Evolutionary conservation across 2,888 invertebrate genomes (phyloP).

Genomic region (Drosophila anomelani): DNA sequence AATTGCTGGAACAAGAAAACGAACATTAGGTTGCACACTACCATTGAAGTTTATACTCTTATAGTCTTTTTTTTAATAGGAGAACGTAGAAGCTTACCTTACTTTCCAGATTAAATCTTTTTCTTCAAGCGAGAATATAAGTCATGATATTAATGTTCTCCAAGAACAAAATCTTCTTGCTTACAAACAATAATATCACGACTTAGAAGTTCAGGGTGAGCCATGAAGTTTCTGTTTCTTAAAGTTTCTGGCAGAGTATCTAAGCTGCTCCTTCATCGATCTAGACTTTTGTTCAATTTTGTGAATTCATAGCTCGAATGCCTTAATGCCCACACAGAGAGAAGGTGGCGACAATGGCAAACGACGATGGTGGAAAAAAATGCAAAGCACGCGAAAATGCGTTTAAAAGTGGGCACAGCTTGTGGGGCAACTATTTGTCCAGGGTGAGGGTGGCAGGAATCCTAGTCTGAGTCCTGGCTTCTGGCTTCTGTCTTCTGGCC

Average conservation of each 20-base stretch:
- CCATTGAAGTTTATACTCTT: background rate
- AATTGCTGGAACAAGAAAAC: background rate
- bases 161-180: no score
- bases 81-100: background rate
- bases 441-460: conserved; percentile 3
- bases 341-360: conserved; percentile 46
- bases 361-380: conserved; percentile 31
- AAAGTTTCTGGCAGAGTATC: conserved; percentile 5
- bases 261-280: conserved; percentile 5
- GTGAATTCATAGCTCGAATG: conserved; percentile 22
- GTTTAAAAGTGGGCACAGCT: conserved; percentile 43
- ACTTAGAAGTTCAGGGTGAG: no score
- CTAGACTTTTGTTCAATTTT: conserved; percentile 14
- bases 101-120: background rate
- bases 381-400: conserved; percentile 59
- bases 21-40: no score
- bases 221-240: background rate
- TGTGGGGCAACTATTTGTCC: conserved; percentile 26
- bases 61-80: background rate
- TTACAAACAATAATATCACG: no score
- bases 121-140: background rate
- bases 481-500: conserved; percentile 6
- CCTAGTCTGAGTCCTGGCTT: conserved; percentile 5
- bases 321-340: conserved; percentile 35
- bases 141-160: no score